A percentile compares a stretch with the other conserved stretches of the same genome.
These are phyloP conservation scores for Lateolabrax maculatus DNA, from an alignment of 2,797 vertebrate genomes.

Conservation along the genomic window DNA sequence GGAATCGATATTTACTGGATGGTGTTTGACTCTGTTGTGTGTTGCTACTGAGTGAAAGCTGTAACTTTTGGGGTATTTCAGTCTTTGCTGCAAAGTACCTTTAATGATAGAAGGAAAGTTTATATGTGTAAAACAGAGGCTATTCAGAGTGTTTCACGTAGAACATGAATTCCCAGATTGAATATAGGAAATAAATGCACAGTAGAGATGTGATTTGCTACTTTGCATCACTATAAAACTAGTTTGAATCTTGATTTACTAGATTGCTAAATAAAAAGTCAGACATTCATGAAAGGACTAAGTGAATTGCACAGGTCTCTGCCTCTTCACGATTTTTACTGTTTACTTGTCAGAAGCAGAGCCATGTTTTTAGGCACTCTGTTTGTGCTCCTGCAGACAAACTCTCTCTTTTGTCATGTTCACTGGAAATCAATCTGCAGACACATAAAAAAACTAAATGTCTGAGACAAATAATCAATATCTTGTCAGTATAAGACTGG, in stretches of 20 bases:
- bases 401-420: no score
- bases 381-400: no score
- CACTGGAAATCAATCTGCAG: neutral
- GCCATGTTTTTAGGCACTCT: neutral
- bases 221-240: neutral
- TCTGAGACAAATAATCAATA: neutral
- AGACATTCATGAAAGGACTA: neutral
- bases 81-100: neutral
- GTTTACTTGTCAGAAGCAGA: neutral
- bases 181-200: neutral
- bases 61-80: neutral
- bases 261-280: neutral
- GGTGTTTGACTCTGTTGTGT: neutral
- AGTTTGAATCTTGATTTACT: neutral
- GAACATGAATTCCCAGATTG: neutral
- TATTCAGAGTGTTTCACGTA: neutral
- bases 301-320: neutral
- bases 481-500: neutral
- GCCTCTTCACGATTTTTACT: neutral
- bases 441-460: neutral
- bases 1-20: accelerated
- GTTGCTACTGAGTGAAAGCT: neutral
- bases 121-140: neutral
- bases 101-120: no score
- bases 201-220: neutral